phyloP scores from a whole-genome alignment of 2,797 vertebrate genomes.

The Chanos chanos region DNA sequence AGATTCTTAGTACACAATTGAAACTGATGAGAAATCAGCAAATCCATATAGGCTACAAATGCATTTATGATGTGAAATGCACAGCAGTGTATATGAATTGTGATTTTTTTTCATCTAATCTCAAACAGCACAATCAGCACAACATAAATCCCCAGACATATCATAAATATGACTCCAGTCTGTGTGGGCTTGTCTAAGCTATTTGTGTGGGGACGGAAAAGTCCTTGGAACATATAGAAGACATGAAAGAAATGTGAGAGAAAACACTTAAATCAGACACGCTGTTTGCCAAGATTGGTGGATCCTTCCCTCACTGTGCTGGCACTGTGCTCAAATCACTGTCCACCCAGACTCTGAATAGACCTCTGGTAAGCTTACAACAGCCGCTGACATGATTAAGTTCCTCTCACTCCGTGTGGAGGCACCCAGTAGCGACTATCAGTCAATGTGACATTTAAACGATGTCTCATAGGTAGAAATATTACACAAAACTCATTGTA shows the following conservation, averaged over 20 bases:
- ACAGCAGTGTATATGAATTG: too few species aligned
- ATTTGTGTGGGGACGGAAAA: too few species aligned
- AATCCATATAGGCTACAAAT: too few species aligned
- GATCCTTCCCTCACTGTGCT: background rate
- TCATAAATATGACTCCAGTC: too few species aligned
- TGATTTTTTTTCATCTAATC: too few species aligned
- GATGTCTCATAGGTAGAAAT: slow-evolving; percentile 20
- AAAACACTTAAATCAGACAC: background rate
- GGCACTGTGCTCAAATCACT: background rate
- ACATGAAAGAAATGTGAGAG: too few species aligned
- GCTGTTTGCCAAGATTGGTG: background rate
- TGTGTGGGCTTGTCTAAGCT: too few species aligned
- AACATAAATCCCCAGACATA: too few species aligned
- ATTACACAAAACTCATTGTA: slow-evolving; percentile 1
- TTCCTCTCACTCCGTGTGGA: slow-evolving; percentile 8
- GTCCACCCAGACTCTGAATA: background rate
- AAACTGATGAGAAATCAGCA: too few species aligned
- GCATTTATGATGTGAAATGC: too few species aligned
- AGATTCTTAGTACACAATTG: too few species aligned
- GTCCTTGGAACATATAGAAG: background rate
- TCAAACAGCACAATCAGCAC: too few species aligned
- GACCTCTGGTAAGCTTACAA: background rate
- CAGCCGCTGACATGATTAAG: background rate
- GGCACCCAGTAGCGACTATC: slow-evolving; percentile 10
- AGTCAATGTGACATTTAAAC: slow-evolving; percentile 20